A percentile compares a stretch with the other conserved stretches of the same genome.
phyloP scores from a whole-genome alignment of 2,797 vertebrate species.

The Gymnocypris eckloni region DNA sequence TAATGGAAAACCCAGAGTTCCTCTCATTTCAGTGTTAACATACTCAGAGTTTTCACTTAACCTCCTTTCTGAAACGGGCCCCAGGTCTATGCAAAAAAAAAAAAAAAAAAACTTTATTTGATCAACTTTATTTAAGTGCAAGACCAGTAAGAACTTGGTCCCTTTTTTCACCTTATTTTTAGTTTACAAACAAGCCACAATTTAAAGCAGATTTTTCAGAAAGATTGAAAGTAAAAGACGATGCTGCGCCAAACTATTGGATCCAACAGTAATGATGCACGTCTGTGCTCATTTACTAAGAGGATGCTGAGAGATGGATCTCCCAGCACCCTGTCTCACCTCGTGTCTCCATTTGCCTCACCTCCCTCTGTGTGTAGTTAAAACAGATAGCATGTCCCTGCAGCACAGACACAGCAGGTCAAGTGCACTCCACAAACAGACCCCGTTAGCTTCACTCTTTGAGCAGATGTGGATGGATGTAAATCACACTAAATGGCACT shows the following conservation, averaged over 20 bases:
- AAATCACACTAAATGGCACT: constrained; percentile 21
- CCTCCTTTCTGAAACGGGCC: too few species aligned
- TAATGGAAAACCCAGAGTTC: too few species aligned
- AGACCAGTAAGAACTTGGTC: too few species aligned
- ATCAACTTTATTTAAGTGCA: too few species aligned
- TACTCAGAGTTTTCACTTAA: too few species aligned
- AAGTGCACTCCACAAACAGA: constrained; percentile 28
- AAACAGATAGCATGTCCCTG: constrained; percentile 24
- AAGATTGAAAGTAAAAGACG: too few species aligned
- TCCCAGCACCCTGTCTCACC: background rate
- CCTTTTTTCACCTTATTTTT: background rate
- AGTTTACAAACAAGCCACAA: background rate
- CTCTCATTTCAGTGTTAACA: too few species aligned
- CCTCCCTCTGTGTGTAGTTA: constrained; percentile 15
- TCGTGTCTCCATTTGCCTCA: background rate
- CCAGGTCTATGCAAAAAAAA: background rate
- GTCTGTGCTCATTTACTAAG: constrained; percentile 23
- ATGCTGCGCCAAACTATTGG: too few species aligned
- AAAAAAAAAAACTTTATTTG: background rate
- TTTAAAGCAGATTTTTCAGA: too few species aligned
- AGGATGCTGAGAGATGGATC: background rate
- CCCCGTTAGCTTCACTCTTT: constrained; percentile 21
- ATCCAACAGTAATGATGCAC: background rate
- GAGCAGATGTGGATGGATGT: constrained; percentile 25
- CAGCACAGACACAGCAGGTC: constrained; percentile 28